phyloP scores from a whole-genome alignment of 1,140 invertebrate species.

The Tetragnatha versicolor region DNA sequence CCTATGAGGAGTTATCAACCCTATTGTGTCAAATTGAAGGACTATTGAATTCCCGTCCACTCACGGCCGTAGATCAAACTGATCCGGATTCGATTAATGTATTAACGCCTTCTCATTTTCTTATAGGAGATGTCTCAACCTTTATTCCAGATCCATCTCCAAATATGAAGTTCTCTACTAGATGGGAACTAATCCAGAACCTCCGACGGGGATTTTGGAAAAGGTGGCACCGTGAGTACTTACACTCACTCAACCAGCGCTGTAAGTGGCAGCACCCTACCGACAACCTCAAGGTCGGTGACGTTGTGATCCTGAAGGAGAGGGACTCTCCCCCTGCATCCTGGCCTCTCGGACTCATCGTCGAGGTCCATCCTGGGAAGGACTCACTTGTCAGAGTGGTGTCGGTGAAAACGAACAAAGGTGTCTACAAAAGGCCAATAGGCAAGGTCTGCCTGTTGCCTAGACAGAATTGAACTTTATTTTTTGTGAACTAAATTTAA shows the following conservation, averaged over 20 bases:
- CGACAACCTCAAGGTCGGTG: constrained; percentile 25
- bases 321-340: background rate
- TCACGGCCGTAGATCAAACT: constrained; percentile 58
- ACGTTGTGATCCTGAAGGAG: constrained; percentile 8
- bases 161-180: background rate
- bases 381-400: background rate
- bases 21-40: constrained; percentile 61
- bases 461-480: too few species aligned
- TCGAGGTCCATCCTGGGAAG: background rate
- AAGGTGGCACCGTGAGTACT: constrained; percentile 42
- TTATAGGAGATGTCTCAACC: constrained; percentile 31
- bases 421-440: background rate
- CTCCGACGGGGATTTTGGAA: constrained; percentile 16
- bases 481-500: too few species aligned
- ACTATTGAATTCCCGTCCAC: constrained; percentile 60
- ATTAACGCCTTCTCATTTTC: constrained; percentile 60
- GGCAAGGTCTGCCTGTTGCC: constrained; percentile 35
- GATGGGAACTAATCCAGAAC: constrained; percentile 30
- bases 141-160: background rate
- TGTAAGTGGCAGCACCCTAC: background rate
- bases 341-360: background rate
- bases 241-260: constrained; percentile 34
- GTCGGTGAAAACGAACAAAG: background rate
- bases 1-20: constrained; percentile 59
- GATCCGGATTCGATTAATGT: constrained; percentile 60